A percentile compares a stretch with the other conserved stretches of the same genome.
These are phyloP conservation scores for Pangasius macronema DNA, from an alignment of 2,797 vertebrate species.

Conservation along the genomic window DNA sequence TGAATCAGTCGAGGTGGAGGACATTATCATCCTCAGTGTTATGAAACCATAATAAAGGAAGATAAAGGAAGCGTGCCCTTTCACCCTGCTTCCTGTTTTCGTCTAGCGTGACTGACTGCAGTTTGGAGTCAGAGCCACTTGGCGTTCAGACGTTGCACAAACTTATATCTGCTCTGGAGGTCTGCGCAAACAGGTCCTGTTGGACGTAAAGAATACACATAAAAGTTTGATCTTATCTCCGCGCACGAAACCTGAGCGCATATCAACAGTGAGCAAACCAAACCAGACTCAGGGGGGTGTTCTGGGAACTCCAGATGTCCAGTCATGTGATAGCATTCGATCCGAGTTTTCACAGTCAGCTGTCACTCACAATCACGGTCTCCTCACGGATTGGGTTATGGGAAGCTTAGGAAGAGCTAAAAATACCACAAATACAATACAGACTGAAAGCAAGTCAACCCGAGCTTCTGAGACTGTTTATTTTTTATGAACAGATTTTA, in stretches of 20 bases:
- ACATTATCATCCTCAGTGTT: neutral
- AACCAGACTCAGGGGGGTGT: conserved; percentile 62
- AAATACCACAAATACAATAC: conserved; percentile 27
- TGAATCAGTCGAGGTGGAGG: neutral
- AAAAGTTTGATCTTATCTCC: conserved; percentile 70
- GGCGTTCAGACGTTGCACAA: conserved; percentile 45
- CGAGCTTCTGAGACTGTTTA: neutral
- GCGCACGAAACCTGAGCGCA: conserved; percentile 67
- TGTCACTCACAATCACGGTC: conserved; percentile 62
- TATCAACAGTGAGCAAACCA: conserved; percentile 60
- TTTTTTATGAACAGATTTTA: neutral
- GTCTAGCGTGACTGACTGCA: conserved; percentile 65
- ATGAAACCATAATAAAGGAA: conserved; percentile 8
- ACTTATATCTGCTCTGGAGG: conserved; percentile 50
- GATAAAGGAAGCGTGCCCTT: conserved; percentile 56
- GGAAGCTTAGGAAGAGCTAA: conserved; percentile 34
- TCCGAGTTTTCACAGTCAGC: conserved; percentile 61
- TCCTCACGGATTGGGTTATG: conserved; percentile 36
- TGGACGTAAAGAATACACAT: conserved; percentile 66
- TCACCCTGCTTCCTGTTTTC: conserved; percentile 64
- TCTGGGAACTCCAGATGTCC: conserved; percentile 62
- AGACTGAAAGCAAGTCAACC: neutral
- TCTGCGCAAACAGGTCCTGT: conserved; percentile 57
- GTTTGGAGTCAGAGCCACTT: conserved; percentile 60
- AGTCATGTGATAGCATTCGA: conserved; percentile 56